Evolutionary conservation across 2,888 invertebrate genomes (phyloP).

Genomic region (Andricus quercusramuli): DNA sequence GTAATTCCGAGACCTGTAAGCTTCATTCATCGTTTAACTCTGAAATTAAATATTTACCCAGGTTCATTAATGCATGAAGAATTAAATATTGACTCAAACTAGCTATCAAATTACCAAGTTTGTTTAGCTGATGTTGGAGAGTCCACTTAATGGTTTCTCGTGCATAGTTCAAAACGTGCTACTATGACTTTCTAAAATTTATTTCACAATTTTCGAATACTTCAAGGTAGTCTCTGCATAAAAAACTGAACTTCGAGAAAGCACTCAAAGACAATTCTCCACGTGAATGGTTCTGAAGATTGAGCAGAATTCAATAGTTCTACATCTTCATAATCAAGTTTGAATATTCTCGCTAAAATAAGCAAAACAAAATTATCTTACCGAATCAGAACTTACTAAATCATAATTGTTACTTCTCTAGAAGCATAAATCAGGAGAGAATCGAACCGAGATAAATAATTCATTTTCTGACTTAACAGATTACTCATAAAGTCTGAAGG

Average conservation of each 20-base stretch:
- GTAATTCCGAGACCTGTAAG: too few species aligned
- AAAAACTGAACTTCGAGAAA: neutral
- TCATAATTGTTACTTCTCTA: neutral
- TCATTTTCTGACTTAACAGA: slow-evolving; percentile 28
- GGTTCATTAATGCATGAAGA: neutral
- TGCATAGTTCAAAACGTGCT: neutral
- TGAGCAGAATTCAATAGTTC: neutral
- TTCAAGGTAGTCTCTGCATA: neutral
- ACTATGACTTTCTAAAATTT: neutral
- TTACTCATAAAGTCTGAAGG: slow-evolving; percentile 4
- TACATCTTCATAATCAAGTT: neutral
- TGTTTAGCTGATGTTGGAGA: neutral
- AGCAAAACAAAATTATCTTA: neutral
- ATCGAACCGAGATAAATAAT: slow-evolving; percentile 18
- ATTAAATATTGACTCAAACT: neutral
- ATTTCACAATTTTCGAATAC: neutral
- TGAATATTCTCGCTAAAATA: neutral
- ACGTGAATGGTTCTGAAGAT: neutral
- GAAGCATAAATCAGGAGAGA: slow-evolving; percentile 9
- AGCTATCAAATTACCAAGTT: neutral
- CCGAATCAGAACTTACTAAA: neutral
- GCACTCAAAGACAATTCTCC: neutral
- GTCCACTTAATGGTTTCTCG: neutral
- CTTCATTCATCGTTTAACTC: too few species aligned
- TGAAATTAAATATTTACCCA: too few species aligned